phyloP scores from a whole-genome alignment of 2,888 invertebrate genomes.

The Molorchus minor region DNA sequence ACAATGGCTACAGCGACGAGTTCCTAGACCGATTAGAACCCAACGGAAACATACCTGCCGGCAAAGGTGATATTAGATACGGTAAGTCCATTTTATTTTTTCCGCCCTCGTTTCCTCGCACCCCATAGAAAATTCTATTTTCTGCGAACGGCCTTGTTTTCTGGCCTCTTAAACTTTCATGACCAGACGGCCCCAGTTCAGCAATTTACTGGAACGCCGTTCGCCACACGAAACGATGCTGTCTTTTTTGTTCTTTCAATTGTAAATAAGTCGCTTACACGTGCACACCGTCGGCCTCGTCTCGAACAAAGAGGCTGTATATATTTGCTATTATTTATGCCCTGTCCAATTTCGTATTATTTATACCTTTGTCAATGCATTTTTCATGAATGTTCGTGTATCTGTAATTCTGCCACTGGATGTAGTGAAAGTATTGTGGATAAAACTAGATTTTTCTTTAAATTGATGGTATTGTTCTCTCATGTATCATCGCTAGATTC shows the following conservation, averaged over 20 bases:
- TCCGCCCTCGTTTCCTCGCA: not conserved
- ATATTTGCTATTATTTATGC: not conserved
- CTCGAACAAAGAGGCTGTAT: not conserved
- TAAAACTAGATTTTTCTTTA: too few relatives aligned
- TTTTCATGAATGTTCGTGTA: too few relatives aligned
- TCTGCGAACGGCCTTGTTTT: constrained; percentile 19
- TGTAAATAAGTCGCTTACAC: not conserved
- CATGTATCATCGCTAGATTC: too few relatives aligned
- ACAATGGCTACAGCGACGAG: constrained; percentile 94
- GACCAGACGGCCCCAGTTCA: not conserved
- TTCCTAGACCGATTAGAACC: constrained; percentile 92
- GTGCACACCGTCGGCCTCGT: not conserved
- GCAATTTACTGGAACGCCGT: constrained; percentile 14
- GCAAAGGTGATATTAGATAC: constrained; percentile 80
- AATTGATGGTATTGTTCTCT: too few relatives aligned
- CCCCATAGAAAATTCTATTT: constrained; percentile 4
- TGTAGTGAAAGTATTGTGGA: too few relatives aligned
- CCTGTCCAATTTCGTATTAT: too few relatives aligned
- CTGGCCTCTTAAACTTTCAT: constrained; percentile 23
- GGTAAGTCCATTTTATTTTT: constrained; percentile 62
- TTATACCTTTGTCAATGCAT: too few relatives aligned
- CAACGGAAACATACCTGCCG: constrained; percentile 91
- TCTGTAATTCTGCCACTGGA: too few relatives aligned
- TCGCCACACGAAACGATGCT: not conserved
- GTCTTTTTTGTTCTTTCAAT: not conserved